These are phyloP conservation scores for Amiota mariae DNA, from an alignment of 2,888 invertebrate species.

Conservation along the genomic window DNA sequence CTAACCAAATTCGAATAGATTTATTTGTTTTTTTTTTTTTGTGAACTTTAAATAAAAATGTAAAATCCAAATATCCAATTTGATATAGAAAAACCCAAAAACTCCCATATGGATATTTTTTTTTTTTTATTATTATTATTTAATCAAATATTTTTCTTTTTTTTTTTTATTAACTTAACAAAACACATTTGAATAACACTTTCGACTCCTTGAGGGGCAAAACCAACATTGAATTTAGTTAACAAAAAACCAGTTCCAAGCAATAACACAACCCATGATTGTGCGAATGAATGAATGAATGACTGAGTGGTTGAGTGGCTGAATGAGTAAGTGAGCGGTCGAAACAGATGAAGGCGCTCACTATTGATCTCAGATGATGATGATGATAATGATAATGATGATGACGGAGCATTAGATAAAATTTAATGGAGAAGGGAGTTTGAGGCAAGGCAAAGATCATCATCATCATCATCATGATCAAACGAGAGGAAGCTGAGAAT, in stretches of 20 bases:
- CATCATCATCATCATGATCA: no score
- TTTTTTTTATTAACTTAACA: neutral
- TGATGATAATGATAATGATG: neutral
- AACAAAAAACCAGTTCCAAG: constrained; percentile 58
- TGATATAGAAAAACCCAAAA: constrained; percentile 10
- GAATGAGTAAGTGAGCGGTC: neutral
- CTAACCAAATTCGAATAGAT: constrained; percentile 49
- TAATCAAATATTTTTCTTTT: neutral
- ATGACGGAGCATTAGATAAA: constrained; percentile 47
- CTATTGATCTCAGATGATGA: constrained; percentile 25
- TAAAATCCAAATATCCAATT: constrained; percentile 7
- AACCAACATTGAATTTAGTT: constrained; percentile 43
- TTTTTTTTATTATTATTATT: no score
- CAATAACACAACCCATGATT: constrained; percentile 41
- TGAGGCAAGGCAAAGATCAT: no score
- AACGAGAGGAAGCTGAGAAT: constrained; percentile 41
- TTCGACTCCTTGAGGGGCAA: constrained; percentile 61
- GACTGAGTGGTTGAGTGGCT: constrained; percentile 39
- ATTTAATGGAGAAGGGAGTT: no score
- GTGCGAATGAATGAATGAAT: constrained; percentile 14
- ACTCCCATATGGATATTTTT: neutral
- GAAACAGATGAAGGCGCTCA: neutral
- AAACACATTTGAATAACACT: constrained; percentile 26
- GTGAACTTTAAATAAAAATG: neutral
- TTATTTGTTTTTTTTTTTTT: constrained; percentile 20